phyloP scores from a whole-genome alignment of 2,888 invertebrate species.

The Xiphydria camelus region DNA sequence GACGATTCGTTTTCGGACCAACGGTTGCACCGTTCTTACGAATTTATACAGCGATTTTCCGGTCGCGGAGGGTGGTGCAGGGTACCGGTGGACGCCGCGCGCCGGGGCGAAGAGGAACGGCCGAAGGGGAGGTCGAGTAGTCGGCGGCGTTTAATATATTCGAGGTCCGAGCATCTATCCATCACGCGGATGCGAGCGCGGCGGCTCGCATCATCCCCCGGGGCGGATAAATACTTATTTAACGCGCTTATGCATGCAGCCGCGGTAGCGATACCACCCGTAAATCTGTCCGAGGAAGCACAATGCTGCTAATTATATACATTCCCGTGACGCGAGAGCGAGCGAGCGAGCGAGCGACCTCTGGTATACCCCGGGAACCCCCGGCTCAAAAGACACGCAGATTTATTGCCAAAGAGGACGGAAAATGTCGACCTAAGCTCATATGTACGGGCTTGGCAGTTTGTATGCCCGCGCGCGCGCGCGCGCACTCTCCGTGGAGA shows the following conservation, averaged over 20 bases:
- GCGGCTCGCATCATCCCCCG: slow-evolving; percentile 39
- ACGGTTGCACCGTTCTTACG: no score
- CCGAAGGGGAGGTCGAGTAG: not conserved
- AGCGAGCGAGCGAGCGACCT: slow-evolving; percentile 14
- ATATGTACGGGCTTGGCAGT: slow-evolving; percentile 56
- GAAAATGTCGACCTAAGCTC: slow-evolving; percentile 60
- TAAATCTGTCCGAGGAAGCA: slow-evolving; percentile 56
- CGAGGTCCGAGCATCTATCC: slow-evolving; percentile 27
- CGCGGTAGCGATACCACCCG: slow-evolving; percentile 55
- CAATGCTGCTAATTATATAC: slow-evolving; percentile 58
- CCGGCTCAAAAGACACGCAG: slow-evolving; percentile 56
- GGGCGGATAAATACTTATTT: slow-evolving; percentile 59
- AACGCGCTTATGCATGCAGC: slow-evolving; percentile 56
- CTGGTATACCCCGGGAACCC: slow-evolving; percentile 23
- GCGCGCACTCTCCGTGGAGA: slow-evolving; percentile 35
- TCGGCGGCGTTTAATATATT: slow-evolving; percentile 2
- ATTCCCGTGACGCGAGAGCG: slow-evolving; percentile 49
- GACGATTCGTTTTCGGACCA: no score
- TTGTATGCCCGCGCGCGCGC: slow-evolving; percentile 52
- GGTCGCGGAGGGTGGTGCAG: no score
- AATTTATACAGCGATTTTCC: no score
- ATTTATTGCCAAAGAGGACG: slow-evolving; percentile 57
- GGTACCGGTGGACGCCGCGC: no score
- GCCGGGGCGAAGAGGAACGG: not conserved
- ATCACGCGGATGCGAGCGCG: slow-evolving; percentile 12